phyloP scores from a whole-genome alignment of 2,888 invertebrate genomes.

The Diogma glabrata region DNA sequence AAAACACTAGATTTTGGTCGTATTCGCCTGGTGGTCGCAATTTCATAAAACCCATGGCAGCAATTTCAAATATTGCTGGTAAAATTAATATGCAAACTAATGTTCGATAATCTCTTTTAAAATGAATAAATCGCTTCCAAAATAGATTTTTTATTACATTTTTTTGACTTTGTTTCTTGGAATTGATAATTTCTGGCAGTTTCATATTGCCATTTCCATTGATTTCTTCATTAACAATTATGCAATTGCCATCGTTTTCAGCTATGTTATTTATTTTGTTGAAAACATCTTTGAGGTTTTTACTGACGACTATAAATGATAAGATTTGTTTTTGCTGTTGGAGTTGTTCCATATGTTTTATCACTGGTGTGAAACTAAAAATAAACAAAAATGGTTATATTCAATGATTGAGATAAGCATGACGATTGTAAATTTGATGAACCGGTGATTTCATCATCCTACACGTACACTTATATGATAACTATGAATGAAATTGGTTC shows the following conservation, averaged over 20 bases:
- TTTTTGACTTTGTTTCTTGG: background rate
- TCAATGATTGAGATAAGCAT: no score
- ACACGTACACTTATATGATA: no score
- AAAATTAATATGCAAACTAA: conserved; percentile 46
- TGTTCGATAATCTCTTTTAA: conserved; percentile 44
- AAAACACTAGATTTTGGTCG: conserved; percentile 42
- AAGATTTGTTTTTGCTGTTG: conserved; percentile 37
- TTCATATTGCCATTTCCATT: conserved; percentile 14
- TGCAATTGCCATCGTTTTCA: conserved; percentile 14
- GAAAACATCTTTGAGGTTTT: conserved; percentile 53
- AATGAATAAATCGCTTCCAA: conserved; percentile 46
- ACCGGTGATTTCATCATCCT: no score
- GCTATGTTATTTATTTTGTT: conserved; percentile 23
- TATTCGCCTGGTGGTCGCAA: conserved; percentile 51
- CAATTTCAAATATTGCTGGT: conserved; percentile 49
- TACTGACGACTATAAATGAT: conserved; percentile 45
- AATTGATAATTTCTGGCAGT: conserved; percentile 9
- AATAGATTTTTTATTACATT: conserved; percentile 37
- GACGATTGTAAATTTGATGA: no score
- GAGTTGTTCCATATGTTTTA: conserved; percentile 39
- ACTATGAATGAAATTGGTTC: no score
- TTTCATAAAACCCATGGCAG: conserved; percentile 58
- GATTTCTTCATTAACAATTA: conserved; percentile 13
- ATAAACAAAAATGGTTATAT: background rate
- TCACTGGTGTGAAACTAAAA: conserved; percentile 35